These are phyloP conservation scores for Parambassis ranga DNA, from an alignment of 2,797 vertebrate species.

Conservation along the genomic window DNA sequence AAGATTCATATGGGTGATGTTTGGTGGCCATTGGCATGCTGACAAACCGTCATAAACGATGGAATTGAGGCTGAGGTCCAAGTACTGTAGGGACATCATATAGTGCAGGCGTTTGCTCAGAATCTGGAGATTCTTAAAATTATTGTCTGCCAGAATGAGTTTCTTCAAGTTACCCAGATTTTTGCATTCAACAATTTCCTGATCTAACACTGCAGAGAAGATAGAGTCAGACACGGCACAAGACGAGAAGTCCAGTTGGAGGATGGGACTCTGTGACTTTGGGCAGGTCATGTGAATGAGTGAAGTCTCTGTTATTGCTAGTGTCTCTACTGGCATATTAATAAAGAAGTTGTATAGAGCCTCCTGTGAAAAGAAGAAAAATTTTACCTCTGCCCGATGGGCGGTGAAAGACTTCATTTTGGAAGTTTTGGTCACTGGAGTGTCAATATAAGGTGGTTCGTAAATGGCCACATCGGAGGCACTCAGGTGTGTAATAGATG, in stretches of 20 bases:
- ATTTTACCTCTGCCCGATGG: slow-evolving; percentile 44
- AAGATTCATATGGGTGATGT: slow-evolving; percentile 79
- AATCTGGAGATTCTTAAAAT: slow-evolving; percentile 75
- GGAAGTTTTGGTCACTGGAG: accelerated
- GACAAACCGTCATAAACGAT: slow-evolving; percentile 58
- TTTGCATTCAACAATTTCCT: slow-evolving; percentile 64
- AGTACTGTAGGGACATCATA: slow-evolving; percentile 80
- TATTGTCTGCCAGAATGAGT: slow-evolving; percentile 81
- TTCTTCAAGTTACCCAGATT: slow-evolving; percentile 72
- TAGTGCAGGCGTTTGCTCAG: slow-evolving; percentile 77
- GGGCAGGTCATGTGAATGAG: slow-evolving; percentile 90
- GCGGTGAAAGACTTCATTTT: slow-evolving; percentile 68
- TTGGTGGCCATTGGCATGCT: slow-evolving; percentile 79
- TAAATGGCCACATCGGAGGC: slow-evolving; percentile 1
- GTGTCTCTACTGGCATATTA: slow-evolving; percentile 78
- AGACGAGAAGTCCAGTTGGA: slow-evolving; percentile 80
- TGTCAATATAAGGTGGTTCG: accelerated
- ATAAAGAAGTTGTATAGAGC: slow-evolving; percentile 81
- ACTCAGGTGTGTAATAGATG: slow-evolving; percentile 66
- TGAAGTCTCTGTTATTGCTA: slow-evolving; percentile 76
- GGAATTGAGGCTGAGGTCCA: slow-evolving; percentile 86
- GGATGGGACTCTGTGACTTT: slow-evolving; percentile 68
- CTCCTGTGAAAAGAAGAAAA: slow-evolving; percentile 76
- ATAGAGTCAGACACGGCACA: slow-evolving; percentile 84
- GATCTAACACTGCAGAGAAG: slow-evolving; percentile 67